Base-by-base conservation (phyloP, 2,113 vertebrate genomes). In the Anoura caudifer region DNA sequence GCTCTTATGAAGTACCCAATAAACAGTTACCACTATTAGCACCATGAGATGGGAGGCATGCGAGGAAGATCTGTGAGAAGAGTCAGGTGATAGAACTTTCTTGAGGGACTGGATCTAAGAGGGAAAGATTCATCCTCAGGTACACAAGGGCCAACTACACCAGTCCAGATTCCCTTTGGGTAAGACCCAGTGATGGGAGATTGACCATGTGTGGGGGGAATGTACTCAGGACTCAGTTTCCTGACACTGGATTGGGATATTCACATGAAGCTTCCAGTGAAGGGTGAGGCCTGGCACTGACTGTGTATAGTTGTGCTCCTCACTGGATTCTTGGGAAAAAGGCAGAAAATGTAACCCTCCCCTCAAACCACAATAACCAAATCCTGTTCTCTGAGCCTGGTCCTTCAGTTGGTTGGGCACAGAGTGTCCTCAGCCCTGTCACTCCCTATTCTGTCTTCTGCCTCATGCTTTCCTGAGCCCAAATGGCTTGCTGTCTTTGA, bases 61-160 rank as follows among this genome's bases (percentile, higher is more conserved):
- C 22, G 22, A 41, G 56, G 47, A 33, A 16, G 36, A n/a, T 7
- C 4, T 15, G 2, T 67, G 45, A 70, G 70, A 54, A 36, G 36
- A 47, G n/a, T 38, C 2, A 12, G 63, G 45, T 0, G 0, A 69
- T 3, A 36, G 26, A 45, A 67, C 56, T 81, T 91, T 43, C 47
- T 79, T 33, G 19, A 33, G 41, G 45, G 17, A 70, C 45, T 43
- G 41, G 59, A 70, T 81, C 67, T 67, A 50, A 89, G 65, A 65
- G 86, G 45, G 61, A 83, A 84, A 81, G 36, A 50, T 38, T 91
- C 13, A 52, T 59, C 93, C 8, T 83, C 20, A 87, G 80, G 89
- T 59, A 73, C 17, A 75, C 17, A 50, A 52, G 19, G 45, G 24
- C 3, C 94, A 91, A 43, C 6, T 47, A 31, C 22, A 4, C 17